These are phyloP conservation scores for Eulithis prunata DNA, from an alignment of 2,888 invertebrate species.

Conservation along the genomic window DNA sequence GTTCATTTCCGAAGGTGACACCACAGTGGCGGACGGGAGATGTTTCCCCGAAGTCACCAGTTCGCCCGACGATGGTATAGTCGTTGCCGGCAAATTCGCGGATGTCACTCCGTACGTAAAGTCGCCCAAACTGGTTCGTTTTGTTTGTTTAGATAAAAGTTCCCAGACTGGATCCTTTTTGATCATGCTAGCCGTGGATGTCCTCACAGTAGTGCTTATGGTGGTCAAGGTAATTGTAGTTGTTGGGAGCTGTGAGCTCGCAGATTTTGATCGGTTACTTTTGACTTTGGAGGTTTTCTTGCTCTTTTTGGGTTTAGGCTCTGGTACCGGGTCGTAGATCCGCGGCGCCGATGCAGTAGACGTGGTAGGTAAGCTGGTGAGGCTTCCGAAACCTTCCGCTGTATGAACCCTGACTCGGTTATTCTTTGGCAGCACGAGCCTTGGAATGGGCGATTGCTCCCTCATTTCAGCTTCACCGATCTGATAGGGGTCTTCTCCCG, in stretches of 20 bases:
- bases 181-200: constrained; percentile 46
- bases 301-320: constrained; percentile 39
- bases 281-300: constrained; percentile 21
- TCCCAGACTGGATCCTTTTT: constrained; percentile 66
- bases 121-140: constrained; percentile 64
- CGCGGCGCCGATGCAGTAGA: constrained; percentile 49
- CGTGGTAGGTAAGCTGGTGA: constrained; percentile 36
- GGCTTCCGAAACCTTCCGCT: constrained; percentile 28
- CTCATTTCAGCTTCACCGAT: constrained; percentile 77
- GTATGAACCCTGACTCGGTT: constrained; percentile 67
- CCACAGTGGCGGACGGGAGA: constrained; percentile 24
- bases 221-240: not conserved
- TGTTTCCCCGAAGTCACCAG: constrained; percentile 23
- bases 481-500: constrained; percentile 77
- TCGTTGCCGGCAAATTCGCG: constrained; percentile 48
- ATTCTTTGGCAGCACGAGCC: constrained; percentile 73
- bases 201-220: constrained; percentile 4
- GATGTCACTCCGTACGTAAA: constrained; percentile 69
- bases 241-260: constrained; percentile 9
- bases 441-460: constrained; percentile 78
- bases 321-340: constrained; percentile 55
- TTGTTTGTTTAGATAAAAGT: constrained; percentile 52
- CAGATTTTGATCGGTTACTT: constrained; percentile 21
- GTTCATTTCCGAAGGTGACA: constrained; percentile 17
- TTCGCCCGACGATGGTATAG: constrained; percentile 18